These are phyloP conservation scores for Spondyliosoma cantharus DNA, from an alignment of 2,797 vertebrate genomes.

Conservation along the genomic window DNA sequence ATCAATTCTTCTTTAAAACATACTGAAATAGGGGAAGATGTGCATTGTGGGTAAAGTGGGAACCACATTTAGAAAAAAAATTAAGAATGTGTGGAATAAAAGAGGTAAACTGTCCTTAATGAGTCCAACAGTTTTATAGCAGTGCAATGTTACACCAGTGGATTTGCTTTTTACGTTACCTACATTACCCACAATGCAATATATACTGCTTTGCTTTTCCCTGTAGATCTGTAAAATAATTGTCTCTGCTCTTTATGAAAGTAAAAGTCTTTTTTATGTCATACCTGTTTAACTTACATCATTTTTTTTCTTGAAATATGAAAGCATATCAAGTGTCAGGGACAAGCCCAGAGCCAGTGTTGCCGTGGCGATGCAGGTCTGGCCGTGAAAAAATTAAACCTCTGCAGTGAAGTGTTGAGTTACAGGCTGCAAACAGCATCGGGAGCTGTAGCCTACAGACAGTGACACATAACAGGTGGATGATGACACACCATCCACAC, in stretches of 20 bases:
- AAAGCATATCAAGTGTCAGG: conserved; percentile 52
- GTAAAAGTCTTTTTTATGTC: background rate
- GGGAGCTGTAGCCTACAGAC: conserved; percentile 29
- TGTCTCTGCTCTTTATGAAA: background rate
- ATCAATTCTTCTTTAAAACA: background rate
- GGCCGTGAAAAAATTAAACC: conserved; percentile 58
- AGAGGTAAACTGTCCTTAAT: no score
- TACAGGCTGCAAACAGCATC: conserved; percentile 62
- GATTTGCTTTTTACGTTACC: no score
- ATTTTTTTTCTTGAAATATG: conserved; percentile 24
- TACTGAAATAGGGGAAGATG: background rate
- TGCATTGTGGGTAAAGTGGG: no score
- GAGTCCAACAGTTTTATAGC: no score
- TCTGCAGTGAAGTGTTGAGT: conserved; percentile 74
- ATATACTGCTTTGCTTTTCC: no score
- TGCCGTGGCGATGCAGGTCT: conserved; percentile 68
- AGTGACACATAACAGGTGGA: conserved; percentile 59
- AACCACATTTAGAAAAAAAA: no score
- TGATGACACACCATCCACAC: conserved; percentile 37
- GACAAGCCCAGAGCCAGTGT: conserved; percentile 56
- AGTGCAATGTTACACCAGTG: no score
- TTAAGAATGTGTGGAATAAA: no score
- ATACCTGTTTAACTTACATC: background rate
- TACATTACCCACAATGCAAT: no score
- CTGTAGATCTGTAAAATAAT: background rate